These are phyloP conservation scores for Scaptomyza hsui DNA, from an alignment of 1,140 invertebrate genomes.

Conservation along the genomic window DNA sequence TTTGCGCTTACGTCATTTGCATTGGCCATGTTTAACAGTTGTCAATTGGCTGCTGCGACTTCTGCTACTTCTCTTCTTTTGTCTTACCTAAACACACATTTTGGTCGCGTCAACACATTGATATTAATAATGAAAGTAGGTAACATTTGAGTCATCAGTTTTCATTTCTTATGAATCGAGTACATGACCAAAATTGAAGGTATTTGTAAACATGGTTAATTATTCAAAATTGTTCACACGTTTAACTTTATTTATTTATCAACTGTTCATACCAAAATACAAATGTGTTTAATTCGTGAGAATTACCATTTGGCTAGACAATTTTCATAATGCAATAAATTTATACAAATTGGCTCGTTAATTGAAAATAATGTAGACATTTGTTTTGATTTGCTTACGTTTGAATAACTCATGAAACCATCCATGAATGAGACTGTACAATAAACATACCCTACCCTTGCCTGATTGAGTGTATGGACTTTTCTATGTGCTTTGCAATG, in stretches of 20 bases:
- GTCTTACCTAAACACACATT: slow-evolving; percentile 28
- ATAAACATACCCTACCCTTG: too few species aligned
- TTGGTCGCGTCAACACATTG: slow-evolving; percentile 59
- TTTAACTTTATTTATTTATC: neutral
- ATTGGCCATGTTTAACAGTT: slow-evolving; percentile 77
- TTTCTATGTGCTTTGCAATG: too few species aligned
- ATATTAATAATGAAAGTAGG: slow-evolving; percentile 72
- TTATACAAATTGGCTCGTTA: slow-evolving; percentile 55
- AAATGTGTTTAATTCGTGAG: slow-evolving; percentile 31
- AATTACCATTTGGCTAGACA: slow-evolving; percentile 49
- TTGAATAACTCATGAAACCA: slow-evolving; percentile 47
- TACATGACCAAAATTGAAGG: slow-evolving; percentile 28
- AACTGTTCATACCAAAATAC: neutral
- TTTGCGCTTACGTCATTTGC: slow-evolving; percentile 64
- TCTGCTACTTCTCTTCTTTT: slow-evolving; percentile 20
- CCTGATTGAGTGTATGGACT: too few species aligned
- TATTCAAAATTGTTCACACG: too few species aligned
- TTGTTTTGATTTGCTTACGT: slow-evolving; percentile 62
- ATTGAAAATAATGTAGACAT: slow-evolving; percentile 60
- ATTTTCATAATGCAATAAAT: slow-evolving; percentile 62
- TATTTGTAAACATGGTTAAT: too few species aligned
- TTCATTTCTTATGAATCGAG: slow-evolving; percentile 15
- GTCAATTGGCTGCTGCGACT: slow-evolving; percentile 64
- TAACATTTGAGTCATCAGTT: slow-evolving; percentile 58
- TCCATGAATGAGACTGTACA: slow-evolving; percentile 32